These are phyloP conservation scores for Sebastes kiyomatsui DNA, from an alignment of 2,797 vertebrate species.

Conservation along the genomic window DNA sequence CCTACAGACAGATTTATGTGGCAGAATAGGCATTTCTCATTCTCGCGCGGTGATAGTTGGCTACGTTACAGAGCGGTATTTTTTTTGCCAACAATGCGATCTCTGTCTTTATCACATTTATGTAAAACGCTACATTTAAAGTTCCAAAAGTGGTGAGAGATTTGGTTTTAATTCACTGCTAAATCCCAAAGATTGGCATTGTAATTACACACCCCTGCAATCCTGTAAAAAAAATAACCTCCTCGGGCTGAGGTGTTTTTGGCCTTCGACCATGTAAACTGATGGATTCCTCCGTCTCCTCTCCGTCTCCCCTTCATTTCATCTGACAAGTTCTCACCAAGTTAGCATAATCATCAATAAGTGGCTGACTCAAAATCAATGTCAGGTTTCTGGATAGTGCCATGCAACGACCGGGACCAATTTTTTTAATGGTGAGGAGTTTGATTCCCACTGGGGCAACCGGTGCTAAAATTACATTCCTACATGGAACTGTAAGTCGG, in stretches of 20 bases:
- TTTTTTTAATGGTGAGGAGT: neutral
- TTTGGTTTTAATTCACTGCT: slow-evolving; percentile 21
- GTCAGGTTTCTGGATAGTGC: slow-evolving; percentile 22
- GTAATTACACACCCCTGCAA: slow-evolving; percentile 47
- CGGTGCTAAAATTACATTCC: slow-evolving; percentile 11
- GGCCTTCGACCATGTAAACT: slow-evolving; percentile 28
- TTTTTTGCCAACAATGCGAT: neutral
- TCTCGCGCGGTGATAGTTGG: neutral
- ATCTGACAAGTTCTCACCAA: slow-evolving; percentile 9
- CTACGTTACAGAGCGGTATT: neutral
- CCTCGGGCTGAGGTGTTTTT: slow-evolving; percentile 4
- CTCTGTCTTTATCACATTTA: neutral
- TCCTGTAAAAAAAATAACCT: slow-evolving; percentile 46
- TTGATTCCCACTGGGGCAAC: slow-evolving; percentile 13
- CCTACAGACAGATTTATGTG: neutral
- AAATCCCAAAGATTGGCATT: slow-evolving; percentile 42
- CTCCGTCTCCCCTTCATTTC: neutral
- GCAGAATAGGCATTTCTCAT: neutral
- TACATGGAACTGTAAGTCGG: slow-evolving; percentile 3
- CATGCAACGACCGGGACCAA: neutral
- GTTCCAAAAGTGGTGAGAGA: neutral
- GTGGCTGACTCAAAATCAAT: slow-evolving; percentile 22
- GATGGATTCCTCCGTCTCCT: slow-evolving; percentile 42
- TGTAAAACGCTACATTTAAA: slow-evolving; percentile 19
- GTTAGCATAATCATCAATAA: slow-evolving; percentile 31